Conservation (phyloP, 2,888 invertebrate genomes). For the Pristionchus fissidentatus region DNA sequence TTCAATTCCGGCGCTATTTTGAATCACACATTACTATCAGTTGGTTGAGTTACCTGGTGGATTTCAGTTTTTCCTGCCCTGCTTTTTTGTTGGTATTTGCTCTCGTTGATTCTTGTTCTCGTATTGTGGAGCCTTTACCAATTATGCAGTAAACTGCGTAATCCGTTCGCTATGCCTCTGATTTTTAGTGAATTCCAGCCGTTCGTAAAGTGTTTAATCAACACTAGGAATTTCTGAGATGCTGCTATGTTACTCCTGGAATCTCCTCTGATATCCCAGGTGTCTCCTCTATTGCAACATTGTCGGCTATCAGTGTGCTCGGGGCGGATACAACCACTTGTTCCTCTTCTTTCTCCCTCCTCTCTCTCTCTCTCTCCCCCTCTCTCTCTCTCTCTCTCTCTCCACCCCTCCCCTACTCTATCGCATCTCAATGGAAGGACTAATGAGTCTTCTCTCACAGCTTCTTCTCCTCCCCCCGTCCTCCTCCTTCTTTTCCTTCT, state of each 20-base stretch:
- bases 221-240: no score
- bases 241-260: no score
- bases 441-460: conserved; percentile 27
- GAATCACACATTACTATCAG: no score
- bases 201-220: no score
- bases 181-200: no score
- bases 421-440: conserved; percentile 14
- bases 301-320: background rate
- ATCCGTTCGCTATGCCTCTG: background rate
- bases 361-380: background rate
- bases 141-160: no score
- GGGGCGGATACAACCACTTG: conserved; percentile 1
- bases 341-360: background rate
- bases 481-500: background rate
- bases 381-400: background rate
- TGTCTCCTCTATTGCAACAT: background rate
- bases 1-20: no score
- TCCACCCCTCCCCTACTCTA: no score
- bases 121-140: no score
- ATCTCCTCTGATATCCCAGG: no score
- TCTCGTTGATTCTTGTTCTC: no score
- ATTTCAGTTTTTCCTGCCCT: background rate
- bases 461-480: background rate
- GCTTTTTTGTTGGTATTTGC: no score
- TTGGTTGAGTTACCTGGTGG: background rate